A percentile compares a stretch with the other conserved stretches of the same genome.
phyloP scores from a whole-genome alignment of 2,888 invertebrate species.

The Campaea margaritaria region DNA sequence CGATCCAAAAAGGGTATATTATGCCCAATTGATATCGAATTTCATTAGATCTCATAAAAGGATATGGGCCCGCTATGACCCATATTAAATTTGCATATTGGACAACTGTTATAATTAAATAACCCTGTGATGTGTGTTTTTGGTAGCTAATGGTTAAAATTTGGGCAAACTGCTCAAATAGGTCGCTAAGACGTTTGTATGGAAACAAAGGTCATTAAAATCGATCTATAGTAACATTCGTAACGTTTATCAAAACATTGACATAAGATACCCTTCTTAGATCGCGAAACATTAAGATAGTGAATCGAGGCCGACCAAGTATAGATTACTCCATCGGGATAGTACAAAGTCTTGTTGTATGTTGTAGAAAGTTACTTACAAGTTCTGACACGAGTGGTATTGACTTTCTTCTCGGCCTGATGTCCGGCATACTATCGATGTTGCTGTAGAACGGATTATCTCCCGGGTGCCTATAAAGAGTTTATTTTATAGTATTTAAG shows the following conservation, averaged over 20 bases:
- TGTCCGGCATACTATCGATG: slow-evolving; percentile 99
- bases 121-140: background rate
- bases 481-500: background rate
- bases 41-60: slow-evolving; percentile 19
- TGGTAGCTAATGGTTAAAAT: background rate
- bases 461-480: slow-evolving; percentile 90
- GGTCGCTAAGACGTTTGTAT: too few species aligned
- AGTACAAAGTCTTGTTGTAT: slow-evolving; percentile 45
- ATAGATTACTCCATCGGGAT: slow-evolving; percentile 57
- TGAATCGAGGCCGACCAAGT: slow-evolving; percentile 71
- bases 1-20: slow-evolving; percentile 39
- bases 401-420: slow-evolving; percentile 97
- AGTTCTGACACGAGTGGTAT: slow-evolving; percentile 99
- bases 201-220: too few species aligned
- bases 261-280: slow-evolving; percentile 25
- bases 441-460: slow-evolving; percentile 99
- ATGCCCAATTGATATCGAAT: slow-evolving; percentile 26
- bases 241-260: background rate
- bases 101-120: slow-evolving; percentile 10
- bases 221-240: too few species aligned
- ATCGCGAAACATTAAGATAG: slow-evolving; percentile 25
- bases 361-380: slow-evolving; percentile 88
- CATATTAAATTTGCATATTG: background rate
- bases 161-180: too few species aligned
- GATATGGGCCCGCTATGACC: slow-evolving; percentile 8